Evolutionary conservation across 2,888 invertebrate species (phyloP), one percentile per base, ranked within the genome.

Genomic region (Hirtodrosophila cameraria): DNA sequence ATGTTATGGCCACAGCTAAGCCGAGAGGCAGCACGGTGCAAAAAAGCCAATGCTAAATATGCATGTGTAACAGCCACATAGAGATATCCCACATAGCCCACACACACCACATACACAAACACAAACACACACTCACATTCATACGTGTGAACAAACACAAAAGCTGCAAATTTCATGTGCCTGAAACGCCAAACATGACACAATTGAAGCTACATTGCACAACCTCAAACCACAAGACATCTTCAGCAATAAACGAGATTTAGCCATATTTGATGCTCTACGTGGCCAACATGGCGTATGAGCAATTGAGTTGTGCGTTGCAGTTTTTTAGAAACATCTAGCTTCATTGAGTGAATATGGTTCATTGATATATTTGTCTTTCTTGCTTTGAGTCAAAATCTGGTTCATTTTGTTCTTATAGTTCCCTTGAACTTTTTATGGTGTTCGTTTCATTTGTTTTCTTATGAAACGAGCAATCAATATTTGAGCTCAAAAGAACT

Each of bases 231-330:
- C 64, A 65, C n/a, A n/a, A n/a, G n/a, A n/a, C n/a, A n/a, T n/a
- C n/a, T n/a, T 46, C 38, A 54, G 66, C 45, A 52, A 61, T 69
- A 73, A 70, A 69, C 2, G 64, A 64, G 65, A 68, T 62, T 71
- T 54, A 31, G 54, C 39, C 75, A 73, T 62, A 59, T 38, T 65
- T 67, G 77, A 59, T 68, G 67, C 58, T 54, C 68, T 5, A 20
- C 38, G 12, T 30, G 69, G 55, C 31, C 36, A 41, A 39, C 59
- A 18, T 16, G 60, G 15, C 54, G 46, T 65, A 55, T 52, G 45
- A 31, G 60, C 38, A 50, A 38, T 50, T 2, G 23, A 6, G 23
- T 23, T 23, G 23, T 23, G 23, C 7, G 8, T 5, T 23, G 23
- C 8, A 23, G 1, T 23, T 23, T 8, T 7, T 7, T 20, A 23